Percentiles rank a stretch among this genome's conserved stretches.
Evolutionary conservation across 2,113 vertebrate genomes (phyloP).

Genomic region (Murina feae): DNA sequence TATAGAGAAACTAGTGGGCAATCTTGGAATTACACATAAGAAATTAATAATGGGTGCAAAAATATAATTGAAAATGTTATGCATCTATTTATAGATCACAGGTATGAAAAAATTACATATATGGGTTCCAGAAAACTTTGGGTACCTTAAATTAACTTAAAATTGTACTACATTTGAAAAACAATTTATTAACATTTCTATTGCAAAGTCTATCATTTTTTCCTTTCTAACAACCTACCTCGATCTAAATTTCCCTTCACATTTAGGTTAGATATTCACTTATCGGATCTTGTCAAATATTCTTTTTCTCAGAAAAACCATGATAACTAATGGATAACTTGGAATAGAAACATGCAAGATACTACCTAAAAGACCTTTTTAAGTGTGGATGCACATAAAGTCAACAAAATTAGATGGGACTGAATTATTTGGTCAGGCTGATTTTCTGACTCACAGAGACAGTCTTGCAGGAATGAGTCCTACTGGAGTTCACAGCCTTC

Average conservation of each 20-base stretch:
- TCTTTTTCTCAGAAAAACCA: neutral
- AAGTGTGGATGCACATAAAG: neutral
- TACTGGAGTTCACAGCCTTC: neutral
- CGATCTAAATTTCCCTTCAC: neutral
- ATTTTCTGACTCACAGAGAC: neutral
- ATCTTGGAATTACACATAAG: neutral
- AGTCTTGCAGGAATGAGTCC: neutral
- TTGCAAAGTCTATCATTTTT: neutral
- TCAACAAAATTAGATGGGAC: neutral
- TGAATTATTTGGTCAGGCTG: neutral
- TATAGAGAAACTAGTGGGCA: neutral
- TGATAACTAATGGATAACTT: neutral
- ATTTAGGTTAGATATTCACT: neutral
- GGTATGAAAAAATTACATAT: neutral
- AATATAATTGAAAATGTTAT: neutral
- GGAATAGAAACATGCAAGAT: neutral
- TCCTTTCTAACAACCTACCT: neutral
- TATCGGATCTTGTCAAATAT: neutral
- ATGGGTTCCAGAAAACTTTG: neutral
- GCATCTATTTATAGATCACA: neutral
- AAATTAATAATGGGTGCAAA: neutral
- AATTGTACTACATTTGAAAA: neutral
- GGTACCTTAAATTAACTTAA: neutral
- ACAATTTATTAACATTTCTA: neutral
- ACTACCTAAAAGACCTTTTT: neutral